Percentiles rank a stretch among this genome's conserved stretches.
Conservation (phyloP, 2,888 invertebrate genomes). For the Tridacna crocea region DNA sequence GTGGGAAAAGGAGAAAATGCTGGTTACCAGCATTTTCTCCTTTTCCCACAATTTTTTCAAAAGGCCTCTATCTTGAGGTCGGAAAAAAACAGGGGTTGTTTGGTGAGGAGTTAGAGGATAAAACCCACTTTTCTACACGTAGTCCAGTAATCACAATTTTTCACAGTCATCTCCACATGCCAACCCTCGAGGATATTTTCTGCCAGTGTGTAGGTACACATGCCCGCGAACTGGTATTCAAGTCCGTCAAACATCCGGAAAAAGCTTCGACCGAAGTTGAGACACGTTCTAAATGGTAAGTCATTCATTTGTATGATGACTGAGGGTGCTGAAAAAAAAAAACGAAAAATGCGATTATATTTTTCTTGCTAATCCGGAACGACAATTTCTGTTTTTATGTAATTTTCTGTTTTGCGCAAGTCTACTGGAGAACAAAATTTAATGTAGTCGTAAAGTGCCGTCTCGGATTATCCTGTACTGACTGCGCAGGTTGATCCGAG, state of each 20-base stretch:
- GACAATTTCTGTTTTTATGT: too few relatives aligned
- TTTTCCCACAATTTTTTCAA: too few relatives aligned
- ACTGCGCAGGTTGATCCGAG: too few relatives aligned
- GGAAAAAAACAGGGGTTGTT: too few relatives aligned
- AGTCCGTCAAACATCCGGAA: slow-evolving; percentile 94
- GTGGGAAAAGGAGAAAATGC: too few relatives aligned
- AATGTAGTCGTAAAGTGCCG: too few relatives aligned
- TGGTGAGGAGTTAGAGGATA: too few relatives aligned
- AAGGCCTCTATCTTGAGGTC: too few relatives aligned
- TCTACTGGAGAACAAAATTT: too few relatives aligned
- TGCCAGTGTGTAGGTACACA: slow-evolving; percentile 87
- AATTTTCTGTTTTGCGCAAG: too few relatives aligned
- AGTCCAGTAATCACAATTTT: slow-evolving; percentile 44
- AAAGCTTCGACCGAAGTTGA: slow-evolving; percentile 70
- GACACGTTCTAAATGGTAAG: slow-evolving; percentile 66
- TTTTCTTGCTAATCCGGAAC: background rate
- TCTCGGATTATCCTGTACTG: too few relatives aligned
- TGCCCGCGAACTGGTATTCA: slow-evolving; percentile 89
- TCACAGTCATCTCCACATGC: slow-evolving; percentile 54
- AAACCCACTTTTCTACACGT: slow-evolving; percentile 61
- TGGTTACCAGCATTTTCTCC: too few relatives aligned
- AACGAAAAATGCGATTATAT: background rate
- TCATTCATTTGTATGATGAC: slow-evolving; percentile 47
- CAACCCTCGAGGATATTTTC: slow-evolving; percentile 44
- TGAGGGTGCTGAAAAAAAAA: slow-evolving; percentile 39